Evolutionary conservation across 2,888 invertebrate genomes (phyloP).

Genomic region (Ophonus ardosiacus): DNA sequence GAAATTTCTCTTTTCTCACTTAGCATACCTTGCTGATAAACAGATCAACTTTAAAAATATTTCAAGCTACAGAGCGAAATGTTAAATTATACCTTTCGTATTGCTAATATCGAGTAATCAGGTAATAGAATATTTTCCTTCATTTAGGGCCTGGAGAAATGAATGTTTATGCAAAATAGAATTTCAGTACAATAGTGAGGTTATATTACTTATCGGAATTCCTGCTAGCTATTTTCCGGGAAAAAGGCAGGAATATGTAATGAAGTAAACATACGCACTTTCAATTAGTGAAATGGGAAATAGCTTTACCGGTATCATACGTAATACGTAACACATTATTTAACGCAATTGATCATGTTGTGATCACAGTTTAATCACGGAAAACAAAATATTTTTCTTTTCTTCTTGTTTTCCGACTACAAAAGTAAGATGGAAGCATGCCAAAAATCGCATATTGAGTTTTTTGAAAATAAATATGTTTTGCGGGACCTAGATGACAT

Average conservation of each 20-base stretch:
- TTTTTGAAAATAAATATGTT: too few relatives aligned
- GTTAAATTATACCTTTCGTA: neutral
- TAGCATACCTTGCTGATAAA: too few relatives aligned
- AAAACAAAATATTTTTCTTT: neutral
- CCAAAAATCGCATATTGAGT: too few relatives aligned
- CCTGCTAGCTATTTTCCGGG: neutral
- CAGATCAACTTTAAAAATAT: neutral
- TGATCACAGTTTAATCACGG: neutral
- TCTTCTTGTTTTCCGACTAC: neutral
- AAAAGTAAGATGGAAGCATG: too few relatives aligned
- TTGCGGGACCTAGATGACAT: too few relatives aligned
- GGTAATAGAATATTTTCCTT: neutral
- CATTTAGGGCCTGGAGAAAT: constrained; percentile 6
- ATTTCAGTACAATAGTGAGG: neutral
- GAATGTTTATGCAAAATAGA: neutral
- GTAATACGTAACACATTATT: constrained; percentile 35
- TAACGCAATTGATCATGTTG: neutral
- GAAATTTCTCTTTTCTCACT: constrained; percentile 20
- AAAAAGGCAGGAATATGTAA: constrained; percentile 37
- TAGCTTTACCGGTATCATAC: constrained; percentile 18
- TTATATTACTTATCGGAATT: constrained; percentile 29
- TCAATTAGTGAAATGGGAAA: neutral
- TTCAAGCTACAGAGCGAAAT: neutral
- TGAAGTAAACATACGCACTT: constrained; percentile 24
- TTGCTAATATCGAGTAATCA: neutral